Evolutionary conservation across 1,140 invertebrate species (phyloP).

Genomic region (Hycleus phaleratus): DNA sequence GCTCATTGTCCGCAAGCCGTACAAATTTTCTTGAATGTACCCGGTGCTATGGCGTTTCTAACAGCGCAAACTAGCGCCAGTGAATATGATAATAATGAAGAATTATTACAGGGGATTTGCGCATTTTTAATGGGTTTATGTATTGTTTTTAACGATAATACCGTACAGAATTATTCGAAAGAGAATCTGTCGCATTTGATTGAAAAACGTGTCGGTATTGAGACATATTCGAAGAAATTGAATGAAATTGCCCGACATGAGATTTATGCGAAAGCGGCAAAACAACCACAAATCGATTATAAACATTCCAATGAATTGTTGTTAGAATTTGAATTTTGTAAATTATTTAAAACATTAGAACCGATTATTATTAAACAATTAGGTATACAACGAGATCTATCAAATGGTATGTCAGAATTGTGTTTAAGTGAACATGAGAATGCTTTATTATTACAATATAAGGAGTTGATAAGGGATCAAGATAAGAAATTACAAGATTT

Average conservation of each 20-base stretch:
- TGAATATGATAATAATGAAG: slow-evolving; percentile 81
- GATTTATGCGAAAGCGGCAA: slow-evolving; percentile 82
- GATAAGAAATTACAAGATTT: slow-evolving; percentile 64
- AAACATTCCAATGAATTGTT: slow-evolving; percentile 72
- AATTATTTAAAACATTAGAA: slow-evolving; percentile 73
- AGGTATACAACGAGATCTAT: slow-evolving; percentile 38
- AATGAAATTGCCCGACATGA: slow-evolving; percentile 82
- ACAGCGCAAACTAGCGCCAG: slow-evolving; percentile 68
- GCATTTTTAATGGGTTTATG: slow-evolving; percentile 92
- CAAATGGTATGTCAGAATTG: slow-evolving; percentile 47
- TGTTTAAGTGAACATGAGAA: slow-evolving; percentile 51
- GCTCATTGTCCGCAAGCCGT: slow-evolving; percentile 78
- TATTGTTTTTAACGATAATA: slow-evolving; percentile 87
- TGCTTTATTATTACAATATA: slow-evolving; percentile 67
- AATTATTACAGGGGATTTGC: slow-evolving; percentile 68
- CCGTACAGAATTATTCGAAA: slow-evolving; percentile 68
- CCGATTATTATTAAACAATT: slow-evolving; percentile 53
- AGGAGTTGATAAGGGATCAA: slow-evolving; percentile 83
- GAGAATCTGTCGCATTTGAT: slow-evolving; percentile 79
- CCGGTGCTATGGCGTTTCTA: slow-evolving; percentile 72
- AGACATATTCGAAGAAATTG: slow-evolving; percentile 82
- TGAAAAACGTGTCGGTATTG: slow-evolving; percentile 84
- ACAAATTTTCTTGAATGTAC: slow-evolving; percentile 70
- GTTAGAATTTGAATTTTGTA: slow-evolving; percentile 94
- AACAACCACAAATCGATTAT: slow-evolving; percentile 82